A percentile compares a stretch with the other conserved stretches of the same genome.
Evolutionary conservation across 2,888 invertebrate species (phyloP).

Genomic region (Malacosoma neustria): DNA sequence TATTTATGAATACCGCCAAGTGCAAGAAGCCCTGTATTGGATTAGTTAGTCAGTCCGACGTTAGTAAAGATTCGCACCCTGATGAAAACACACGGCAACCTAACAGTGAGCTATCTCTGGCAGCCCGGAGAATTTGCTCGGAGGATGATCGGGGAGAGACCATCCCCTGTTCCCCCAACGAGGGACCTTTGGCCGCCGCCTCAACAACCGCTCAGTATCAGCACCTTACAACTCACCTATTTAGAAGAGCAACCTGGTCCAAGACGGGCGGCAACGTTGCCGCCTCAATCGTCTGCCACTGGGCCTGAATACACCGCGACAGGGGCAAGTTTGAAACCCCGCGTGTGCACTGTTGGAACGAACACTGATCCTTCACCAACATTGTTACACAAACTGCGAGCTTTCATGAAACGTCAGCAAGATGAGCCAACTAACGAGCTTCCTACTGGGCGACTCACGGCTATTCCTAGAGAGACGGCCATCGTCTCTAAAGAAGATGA

Average conservation of each 20-base stretch:
- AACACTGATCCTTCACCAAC: conserved; percentile 58
- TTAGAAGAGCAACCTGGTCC: conserved; percentile 48
- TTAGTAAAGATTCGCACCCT: conserved; percentile 41
- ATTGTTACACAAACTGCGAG: conserved; percentile 33
- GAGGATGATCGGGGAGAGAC: conserved; percentile 60
- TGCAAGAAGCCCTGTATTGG: conserved; percentile 59
- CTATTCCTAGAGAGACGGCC: conserved; percentile 42
- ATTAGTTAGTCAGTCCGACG: conserved; percentile 45
- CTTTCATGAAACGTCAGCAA: conserved; percentile 34
- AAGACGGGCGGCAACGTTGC: conserved; percentile 44
- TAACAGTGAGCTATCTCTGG: conserved; percentile 65
- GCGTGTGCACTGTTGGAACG: conserved; percentile 55
- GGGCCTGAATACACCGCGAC: conserved; percentile 21
- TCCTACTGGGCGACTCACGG: conserved; percentile 41
- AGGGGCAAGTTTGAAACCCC: conserved; percentile 25
- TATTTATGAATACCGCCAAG: conserved; percentile 57
- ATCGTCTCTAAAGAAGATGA: conserved; percentile 41
- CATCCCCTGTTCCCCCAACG: conserved; percentile 60
- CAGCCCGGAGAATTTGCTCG: conserved; percentile 66
- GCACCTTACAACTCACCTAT: conserved; percentile 62
- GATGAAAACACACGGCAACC: conserved; percentile 66
- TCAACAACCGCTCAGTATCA: conserved; percentile 56
- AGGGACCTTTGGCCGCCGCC: conserved; percentile 57
- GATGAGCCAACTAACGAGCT: conserved; percentile 28
- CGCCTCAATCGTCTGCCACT: conserved; percentile 39